phyloP scores from a whole-genome alignment of 2,797 vertebrate genomes.

The Lagocephalus sceleratus region DNA sequence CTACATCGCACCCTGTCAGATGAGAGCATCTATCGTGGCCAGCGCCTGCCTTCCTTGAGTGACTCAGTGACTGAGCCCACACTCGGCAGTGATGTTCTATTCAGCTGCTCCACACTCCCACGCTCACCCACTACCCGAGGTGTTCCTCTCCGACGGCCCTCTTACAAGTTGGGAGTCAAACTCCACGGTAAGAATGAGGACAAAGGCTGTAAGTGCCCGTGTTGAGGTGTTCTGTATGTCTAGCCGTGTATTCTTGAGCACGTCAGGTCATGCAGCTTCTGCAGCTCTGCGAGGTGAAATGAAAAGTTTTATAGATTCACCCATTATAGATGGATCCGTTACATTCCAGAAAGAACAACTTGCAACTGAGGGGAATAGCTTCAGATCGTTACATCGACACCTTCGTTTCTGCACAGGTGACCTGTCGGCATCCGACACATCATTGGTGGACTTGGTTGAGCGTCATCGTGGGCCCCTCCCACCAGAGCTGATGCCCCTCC shows the following conservation, averaged over 20 bases:
- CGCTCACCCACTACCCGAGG: constrained; percentile 95
- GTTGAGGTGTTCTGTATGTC: neutral
- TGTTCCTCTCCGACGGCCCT: constrained; percentile 88
- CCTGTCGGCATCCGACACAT: constrained; percentile 98
- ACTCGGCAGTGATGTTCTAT: constrained; percentile 87
- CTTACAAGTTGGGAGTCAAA: constrained; percentile 95
- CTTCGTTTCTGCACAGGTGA: constrained; percentile 76
- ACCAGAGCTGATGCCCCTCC: constrained; percentile 95
- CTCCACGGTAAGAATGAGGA: constrained; percentile 79
- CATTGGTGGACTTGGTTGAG: constrained; percentile 93
- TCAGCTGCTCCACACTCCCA: constrained; percentile 90
- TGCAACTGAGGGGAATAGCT: too few relatives aligned
- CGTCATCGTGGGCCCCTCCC: constrained; percentile 82
- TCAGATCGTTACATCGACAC: neutral
- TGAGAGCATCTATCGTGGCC: constrained; percentile 96
- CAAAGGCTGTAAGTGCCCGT: neutral
- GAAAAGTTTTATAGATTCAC: too few relatives aligned
- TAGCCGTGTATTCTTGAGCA: neutral
- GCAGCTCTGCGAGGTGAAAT: too few relatives aligned
- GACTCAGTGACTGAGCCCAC: constrained; percentile 79
- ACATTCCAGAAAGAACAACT: too few relatives aligned
- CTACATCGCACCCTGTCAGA: constrained; percentile 96
- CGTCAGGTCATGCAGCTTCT: too few relatives aligned
- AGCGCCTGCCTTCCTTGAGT: constrained; percentile 85
- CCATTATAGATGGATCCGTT: too few relatives aligned